These are phyloP conservation scores for Stenchaetothrips biformis DNA, from an alignment of 2,888 invertebrate species.

Conservation along the genomic window DNA sequence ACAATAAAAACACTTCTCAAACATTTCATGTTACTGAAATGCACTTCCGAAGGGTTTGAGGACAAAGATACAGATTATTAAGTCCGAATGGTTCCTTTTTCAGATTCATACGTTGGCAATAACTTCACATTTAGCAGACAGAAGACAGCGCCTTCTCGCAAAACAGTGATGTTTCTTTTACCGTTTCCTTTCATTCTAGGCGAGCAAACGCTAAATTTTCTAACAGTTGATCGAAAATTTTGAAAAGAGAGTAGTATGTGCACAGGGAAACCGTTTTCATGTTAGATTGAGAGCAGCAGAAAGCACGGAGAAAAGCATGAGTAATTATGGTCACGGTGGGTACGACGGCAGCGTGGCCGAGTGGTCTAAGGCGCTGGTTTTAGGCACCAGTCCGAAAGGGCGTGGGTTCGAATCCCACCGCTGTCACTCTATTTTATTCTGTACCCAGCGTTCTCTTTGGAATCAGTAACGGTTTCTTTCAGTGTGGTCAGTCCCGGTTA, in stretches of 20 bases:
- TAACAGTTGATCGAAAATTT: not conserved
- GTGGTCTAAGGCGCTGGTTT: constrained; percentile 61
- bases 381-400: constrained; percentile 59
- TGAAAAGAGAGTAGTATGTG: not conserved
- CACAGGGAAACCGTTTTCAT: no score
- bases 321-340: not conserved
- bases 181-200: not conserved
- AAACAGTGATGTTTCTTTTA: not conserved
- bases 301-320: not conserved
- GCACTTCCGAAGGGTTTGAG: no score
- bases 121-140: no score
- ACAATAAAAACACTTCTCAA: not conserved
- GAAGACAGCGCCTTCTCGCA: not conserved
- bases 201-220: not conserved
- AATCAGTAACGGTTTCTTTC: no score
- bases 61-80: no score
- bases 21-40: no score
- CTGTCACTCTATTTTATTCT: constrained; percentile 41
- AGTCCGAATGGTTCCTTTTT: no score
- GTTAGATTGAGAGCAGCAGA: no score
- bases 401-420: constrained; percentile 61
- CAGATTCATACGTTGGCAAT: no score
- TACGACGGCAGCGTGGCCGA: constrained; percentile 51
- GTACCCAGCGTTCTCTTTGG: no score
- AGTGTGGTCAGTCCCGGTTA: no score